phyloP scores from a whole-genome alignment of 2,888 invertebrate genomes.

The Podotricha telesiphe region DNA sequence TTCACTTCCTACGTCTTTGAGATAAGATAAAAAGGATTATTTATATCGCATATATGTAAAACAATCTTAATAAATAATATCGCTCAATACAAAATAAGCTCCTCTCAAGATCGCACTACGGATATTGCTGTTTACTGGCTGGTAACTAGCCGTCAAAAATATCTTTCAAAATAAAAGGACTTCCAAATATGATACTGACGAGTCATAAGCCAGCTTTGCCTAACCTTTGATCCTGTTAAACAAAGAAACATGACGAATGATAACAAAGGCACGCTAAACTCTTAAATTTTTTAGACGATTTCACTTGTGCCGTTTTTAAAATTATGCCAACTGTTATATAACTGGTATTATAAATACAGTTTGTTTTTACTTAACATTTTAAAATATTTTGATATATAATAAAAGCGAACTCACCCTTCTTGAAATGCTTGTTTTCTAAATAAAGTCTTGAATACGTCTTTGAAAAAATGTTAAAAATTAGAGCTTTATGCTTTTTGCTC shows the following conservation, averaged over 20 bases:
- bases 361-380: no score
- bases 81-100: background rate
- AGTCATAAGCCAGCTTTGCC: conserved; percentile 13
- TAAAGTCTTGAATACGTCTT: no score
- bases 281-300: background rate
- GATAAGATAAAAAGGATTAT: no score
- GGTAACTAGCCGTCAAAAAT: background rate
- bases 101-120: background rate
- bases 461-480: no score
- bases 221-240: conserved; percentile 12
- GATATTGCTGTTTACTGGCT: background rate
- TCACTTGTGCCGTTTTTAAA: background rate
- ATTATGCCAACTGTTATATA: no score
- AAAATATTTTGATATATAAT: no score
- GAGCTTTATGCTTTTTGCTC: no score
- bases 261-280: background rate
- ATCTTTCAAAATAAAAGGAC: background rate
- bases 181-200: conserved; percentile 1
- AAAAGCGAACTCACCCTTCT: no score
- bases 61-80: background rate
- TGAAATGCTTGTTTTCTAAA: no score
- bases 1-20: no score
- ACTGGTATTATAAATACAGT: no score
- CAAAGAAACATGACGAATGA: conserved; percentile 19
- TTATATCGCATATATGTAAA: background rate